Base-by-base conservation (phyloP, 2,888 invertebrate genomes). In the Folsomia candida region DNA sequence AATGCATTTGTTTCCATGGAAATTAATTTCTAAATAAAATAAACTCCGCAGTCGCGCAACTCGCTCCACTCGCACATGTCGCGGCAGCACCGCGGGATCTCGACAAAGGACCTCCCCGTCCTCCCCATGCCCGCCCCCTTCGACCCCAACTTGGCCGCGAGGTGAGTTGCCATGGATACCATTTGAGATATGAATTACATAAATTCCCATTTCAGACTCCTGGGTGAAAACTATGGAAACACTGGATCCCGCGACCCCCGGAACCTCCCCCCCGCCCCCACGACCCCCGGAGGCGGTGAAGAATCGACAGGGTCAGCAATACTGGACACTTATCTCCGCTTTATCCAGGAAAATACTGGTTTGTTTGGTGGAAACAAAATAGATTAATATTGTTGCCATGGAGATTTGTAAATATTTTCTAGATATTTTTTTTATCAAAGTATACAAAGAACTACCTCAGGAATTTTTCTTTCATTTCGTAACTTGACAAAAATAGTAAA, bases 41-140 rank as follows among this genome's bases (percentile, higher is more conserved):
- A n/a, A n/a, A n/a, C n/a, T n/a, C n/a, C n/a, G n/a, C n/a, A n/a
- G 84, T 93, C 93, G 0, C 88, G 94, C 78, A 94, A 94, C 84
- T 93, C 93, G 0, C 86, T 94, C 68, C 94, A 94, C 85, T 94
- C 94, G 70, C 94, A 94, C 84, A 94, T 94, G 94, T 93, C 92
- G 72, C 89, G 94, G 62, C 94, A 94, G 82, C 94, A 94, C 84
- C 89, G 94, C 70, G 94, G 94, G 75, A 94, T 94, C 82, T 93
- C 93, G 82, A 94, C 94, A 80, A 94, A 94, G 85, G 94, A 94
- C 83, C 86, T 94, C 80, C 94, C 94, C 11, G 94, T 94, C 58
- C 85, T 94, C 77, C 94, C 94, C 72, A 94, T 94, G 94, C 94
- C 94, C 25, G 91, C 92, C 72, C 89, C 93, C 25, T 94, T 94